Conservation (phyloP, 2,888 invertebrate species). For the Agelastica alni region DNA sequence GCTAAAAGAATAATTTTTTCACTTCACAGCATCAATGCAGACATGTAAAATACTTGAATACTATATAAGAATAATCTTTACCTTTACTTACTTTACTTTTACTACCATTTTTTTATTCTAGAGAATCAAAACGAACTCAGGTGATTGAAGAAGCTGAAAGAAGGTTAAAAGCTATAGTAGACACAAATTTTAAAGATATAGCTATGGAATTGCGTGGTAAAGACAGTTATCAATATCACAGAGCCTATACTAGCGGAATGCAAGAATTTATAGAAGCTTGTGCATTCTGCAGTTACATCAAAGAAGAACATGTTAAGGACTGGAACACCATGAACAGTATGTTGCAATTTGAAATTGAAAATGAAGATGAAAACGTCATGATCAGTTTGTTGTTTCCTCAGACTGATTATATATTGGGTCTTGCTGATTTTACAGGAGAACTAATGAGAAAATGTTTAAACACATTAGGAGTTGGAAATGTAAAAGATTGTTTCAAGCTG, state of each 20-base stretch:
- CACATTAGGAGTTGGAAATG: slow-evolving; percentile 76
- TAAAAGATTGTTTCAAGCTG: slow-evolving; percentile 70
- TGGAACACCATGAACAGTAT: slow-evolving; percentile 54
- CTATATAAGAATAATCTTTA: too few species aligned
- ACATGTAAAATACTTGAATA: slow-evolving; percentile 52
- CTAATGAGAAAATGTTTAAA: slow-evolving; percentile 88
- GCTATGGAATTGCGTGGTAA: slow-evolving; percentile 73
- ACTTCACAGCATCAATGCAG: slow-evolving; percentile 71
- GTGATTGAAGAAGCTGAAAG: slow-evolving; percentile 68
- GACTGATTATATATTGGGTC: slow-evolving; percentile 71
- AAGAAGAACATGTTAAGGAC: slow-evolving; percentile 63
- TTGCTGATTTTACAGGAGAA: slow-evolving; percentile 88
- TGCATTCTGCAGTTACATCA: slow-evolving; percentile 74
- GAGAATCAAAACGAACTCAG: slow-evolving; percentile 61
- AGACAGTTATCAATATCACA: slow-evolving; percentile 71
- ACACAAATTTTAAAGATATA: slow-evolving; percentile 67
- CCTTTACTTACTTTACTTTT: too few species aligned
- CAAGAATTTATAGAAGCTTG: slow-evolving; percentile 89
- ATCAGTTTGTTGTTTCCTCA: slow-evolving; percentile 53
- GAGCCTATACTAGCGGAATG: slow-evolving; percentile 68
- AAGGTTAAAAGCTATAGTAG: slow-evolving; percentile 67
- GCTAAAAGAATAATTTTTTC: slow-evolving; percentile 88
- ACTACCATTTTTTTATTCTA: slow-evolving; percentile 43
- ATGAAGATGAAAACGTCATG: slow-evolving; percentile 28
- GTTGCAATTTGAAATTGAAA: slow-evolving; percentile 43